phyloP scores from a whole-genome alignment of 2,888 invertebrate genomes.

The Thecophora atra region DNA sequence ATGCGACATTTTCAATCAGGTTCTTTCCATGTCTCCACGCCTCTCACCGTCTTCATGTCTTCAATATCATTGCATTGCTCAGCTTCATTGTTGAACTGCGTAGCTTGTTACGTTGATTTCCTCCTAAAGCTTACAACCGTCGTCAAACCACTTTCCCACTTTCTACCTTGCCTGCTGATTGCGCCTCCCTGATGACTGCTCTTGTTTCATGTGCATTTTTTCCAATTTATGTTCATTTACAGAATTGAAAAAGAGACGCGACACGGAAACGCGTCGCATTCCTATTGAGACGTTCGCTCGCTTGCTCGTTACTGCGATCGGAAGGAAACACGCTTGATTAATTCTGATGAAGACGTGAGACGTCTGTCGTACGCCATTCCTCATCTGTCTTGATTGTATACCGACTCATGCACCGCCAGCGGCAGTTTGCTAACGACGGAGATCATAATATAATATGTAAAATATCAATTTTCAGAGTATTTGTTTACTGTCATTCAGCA shows the following conservation, averaged over 20 bases:
- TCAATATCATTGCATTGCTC: neutral
- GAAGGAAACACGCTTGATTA: constrained; percentile 44
- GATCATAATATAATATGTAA: neutral
- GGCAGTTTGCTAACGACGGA: neutral
- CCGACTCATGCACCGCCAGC: neutral
- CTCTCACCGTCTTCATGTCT: neutral
- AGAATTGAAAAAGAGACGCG: constrained; percentile 19
- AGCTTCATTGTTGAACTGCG: neutral
- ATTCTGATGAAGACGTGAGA: constrained; percentile 41
- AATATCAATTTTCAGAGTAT: no score
- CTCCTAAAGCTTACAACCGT: no score
- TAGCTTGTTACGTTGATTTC: constrained; percentile 28
- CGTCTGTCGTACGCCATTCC: neutral
- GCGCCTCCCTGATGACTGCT: neutral
- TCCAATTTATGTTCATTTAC: constrained; percentile 16
- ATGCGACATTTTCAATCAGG: constrained; percentile 35
- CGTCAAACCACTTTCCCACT: neutral
- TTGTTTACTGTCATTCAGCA: no score
- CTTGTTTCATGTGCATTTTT: constrained; percentile 27
- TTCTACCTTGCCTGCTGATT: neutral
- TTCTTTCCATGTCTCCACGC: constrained; percentile 5
- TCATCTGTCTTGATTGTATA: constrained; percentile 33
- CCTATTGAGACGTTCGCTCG: neutral
- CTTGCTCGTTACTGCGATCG: constrained; percentile 42
- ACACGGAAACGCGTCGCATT: neutral